Conservation (phyloP, 2,797 vertebrate species). For the Falco columbarius region DNA sequence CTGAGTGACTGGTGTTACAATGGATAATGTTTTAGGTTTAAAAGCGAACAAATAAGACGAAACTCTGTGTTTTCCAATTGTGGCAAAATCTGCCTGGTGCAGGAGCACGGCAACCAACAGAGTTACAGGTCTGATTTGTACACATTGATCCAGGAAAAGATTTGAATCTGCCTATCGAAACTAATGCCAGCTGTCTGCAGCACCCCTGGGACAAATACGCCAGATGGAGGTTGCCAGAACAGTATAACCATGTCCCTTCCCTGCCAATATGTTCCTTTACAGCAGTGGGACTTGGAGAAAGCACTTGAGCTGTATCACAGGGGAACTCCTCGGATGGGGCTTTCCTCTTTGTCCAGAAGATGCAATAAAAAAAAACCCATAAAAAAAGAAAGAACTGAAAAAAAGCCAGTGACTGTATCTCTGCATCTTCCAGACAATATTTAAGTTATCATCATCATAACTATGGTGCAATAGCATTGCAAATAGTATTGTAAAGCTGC, state of each 20-base stretch:
- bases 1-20: background rate
- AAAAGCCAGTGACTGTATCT: background rate
- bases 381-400: rapidly evolving
- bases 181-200: conserved; percentile 52
- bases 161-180: conserved; percentile 27
- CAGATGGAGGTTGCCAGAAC: conserved; percentile 64
- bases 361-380: background rate
- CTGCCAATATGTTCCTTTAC: conserved; percentile 47
- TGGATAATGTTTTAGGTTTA: background rate
- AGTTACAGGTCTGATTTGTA: background rate
- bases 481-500: background rate
- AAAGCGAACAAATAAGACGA: background rate
- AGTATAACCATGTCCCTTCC: conserved; percentile 17
- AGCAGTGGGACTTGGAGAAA: conserved; percentile 35
- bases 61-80: background rate
- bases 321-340: conserved; percentile 21
- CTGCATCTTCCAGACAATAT: background rate
- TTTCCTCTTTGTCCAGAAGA: background rate
- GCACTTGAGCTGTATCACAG: conserved; percentile 29
- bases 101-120: background rate
- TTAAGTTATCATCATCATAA: background rate
- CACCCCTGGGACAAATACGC: conserved; percentile 13
- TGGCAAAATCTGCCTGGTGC: background rate
- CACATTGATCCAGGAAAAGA: conserved; percentile 28
- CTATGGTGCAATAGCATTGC: background rate